Evolutionary conservation across 2,113 vertebrate genomes (phyloP).

Genomic region (Meleagris gallopavo): DNA sequence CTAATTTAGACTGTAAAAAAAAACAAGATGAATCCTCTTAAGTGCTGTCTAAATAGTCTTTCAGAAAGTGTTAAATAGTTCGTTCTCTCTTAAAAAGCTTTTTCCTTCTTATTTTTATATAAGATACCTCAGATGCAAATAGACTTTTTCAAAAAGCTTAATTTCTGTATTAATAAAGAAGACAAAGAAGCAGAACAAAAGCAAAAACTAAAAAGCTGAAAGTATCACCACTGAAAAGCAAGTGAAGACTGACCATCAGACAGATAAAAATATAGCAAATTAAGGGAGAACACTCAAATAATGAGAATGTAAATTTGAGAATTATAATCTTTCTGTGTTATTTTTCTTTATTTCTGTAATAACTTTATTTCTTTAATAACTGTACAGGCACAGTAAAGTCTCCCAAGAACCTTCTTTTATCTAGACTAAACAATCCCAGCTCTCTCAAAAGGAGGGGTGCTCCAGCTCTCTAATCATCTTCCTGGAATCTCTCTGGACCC

Average conservation of each 20-base stretch:
- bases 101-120: neutral
- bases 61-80: neutral
- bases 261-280: neutral
- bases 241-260: neutral
- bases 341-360: accelerated
- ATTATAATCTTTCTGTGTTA: neutral
- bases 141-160: neutral
- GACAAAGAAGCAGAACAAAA: neutral
- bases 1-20: neutral
- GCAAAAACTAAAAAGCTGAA: neutral
- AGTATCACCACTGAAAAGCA: neutral
- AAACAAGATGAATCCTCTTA: neutral
- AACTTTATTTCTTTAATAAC: neutral
- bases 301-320: neutral
- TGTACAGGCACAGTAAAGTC: neutral
- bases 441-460: neutral
- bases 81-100: neutral
- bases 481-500: neutral
- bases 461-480: neutral
- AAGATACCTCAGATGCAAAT: neutral
- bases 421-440: neutral
- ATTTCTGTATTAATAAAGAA: neutral
- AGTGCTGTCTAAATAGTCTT: neutral
- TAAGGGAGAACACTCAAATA: neutral
- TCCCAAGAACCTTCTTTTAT: neutral